A percentile compares a stretch with the other conserved stretches of the same genome.
These are phyloP conservation scores for Chloromyia formosa DNA, from an alignment of 2,888 invertebrate species.

Conservation along the genomic window DNA sequence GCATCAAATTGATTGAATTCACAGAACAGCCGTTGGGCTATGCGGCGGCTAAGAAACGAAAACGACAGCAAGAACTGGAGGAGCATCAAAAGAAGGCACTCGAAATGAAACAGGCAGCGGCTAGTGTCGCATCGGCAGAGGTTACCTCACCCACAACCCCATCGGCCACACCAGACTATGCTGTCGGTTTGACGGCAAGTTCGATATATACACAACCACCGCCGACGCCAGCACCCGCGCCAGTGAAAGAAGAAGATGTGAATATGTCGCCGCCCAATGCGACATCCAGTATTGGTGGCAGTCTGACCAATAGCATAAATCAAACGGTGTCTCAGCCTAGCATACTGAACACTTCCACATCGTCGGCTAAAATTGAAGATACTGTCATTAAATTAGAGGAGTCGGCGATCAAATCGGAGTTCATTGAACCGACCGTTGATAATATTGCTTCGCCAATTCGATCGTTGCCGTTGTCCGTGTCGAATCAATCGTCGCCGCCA, in stretches of 20 bases:
- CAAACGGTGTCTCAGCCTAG: conserved; percentile 29
- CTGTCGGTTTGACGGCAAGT: conserved; percentile 77
- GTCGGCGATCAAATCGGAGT: conserved; percentile 53
- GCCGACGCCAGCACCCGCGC: conserved; percentile 57
- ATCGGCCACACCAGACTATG: conserved; percentile 80
- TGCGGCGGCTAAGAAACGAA: conserved; percentile 86
- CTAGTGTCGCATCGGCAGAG: conserved; percentile 60
- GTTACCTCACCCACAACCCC: conserved; percentile 56
- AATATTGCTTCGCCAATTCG: conserved; percentile 48
- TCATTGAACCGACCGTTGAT: conserved; percentile 60
- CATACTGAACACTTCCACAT: conserved; percentile 13
- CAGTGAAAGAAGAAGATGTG: conserved; percentile 49
- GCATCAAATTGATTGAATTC: conserved; percentile 93
- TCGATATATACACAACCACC: conserved; percentile 66
- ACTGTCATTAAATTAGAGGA: conserved; percentile 48
- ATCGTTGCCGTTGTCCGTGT: not conserved
- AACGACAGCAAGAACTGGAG: conserved; percentile 79
- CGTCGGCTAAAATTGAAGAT: conserved; percentile 40
- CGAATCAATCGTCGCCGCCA: not conserved
- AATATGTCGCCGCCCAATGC: conserved; percentile 32
- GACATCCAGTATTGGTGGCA: conserved; percentile 35
- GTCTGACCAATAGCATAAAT: conserved; percentile 39
- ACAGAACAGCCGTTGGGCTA: conserved; percentile 89
- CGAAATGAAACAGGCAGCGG: conserved; percentile 64
- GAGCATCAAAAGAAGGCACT: conserved; percentile 72